Conservation (phyloP, 1,140 invertebrate species). For the Lepidurus couesii region DNA sequence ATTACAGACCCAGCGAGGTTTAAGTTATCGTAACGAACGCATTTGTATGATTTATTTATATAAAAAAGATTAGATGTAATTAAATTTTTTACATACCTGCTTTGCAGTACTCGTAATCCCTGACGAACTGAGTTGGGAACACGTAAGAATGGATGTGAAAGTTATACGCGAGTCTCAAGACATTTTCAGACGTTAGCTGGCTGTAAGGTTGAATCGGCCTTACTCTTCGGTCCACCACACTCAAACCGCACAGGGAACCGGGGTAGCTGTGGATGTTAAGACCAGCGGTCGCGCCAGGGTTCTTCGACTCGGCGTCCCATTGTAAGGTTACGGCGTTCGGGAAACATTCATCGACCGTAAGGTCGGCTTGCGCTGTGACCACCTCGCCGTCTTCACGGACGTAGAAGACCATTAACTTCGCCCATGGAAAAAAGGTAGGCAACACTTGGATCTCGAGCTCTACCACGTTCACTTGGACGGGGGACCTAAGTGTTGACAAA, state of each 20-base stretch:
- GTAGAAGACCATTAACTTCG: constrained; percentile 62
- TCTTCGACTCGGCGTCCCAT: constrained; percentile 47
- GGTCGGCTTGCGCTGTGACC: constrained; percentile 51
- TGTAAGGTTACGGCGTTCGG: constrained; percentile 46
- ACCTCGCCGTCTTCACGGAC: constrained; percentile 65
- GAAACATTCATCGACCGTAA: constrained; percentile 52
- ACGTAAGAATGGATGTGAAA: not conserved
- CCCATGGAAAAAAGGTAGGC: constrained; percentile 39
- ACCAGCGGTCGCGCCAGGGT: constrained; percentile 46
- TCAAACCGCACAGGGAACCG: constrained; percentile 19
- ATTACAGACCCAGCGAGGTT: too few relatives aligned
- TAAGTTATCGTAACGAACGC: too few relatives aligned
- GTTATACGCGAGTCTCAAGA: not conserved
- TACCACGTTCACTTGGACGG: constrained; percentile 36
- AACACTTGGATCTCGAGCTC: constrained; percentile 38
- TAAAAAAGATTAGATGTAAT: not conserved
- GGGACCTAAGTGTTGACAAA: not conserved
- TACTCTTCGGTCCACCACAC: not conserved
- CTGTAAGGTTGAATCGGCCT: not conserved
- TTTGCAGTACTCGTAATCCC: constrained; percentile 14
- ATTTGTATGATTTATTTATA: too few relatives aligned
- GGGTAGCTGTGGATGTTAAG: not conserved
- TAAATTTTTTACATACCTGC: constrained; percentile 28
- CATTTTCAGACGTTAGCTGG: not conserved
- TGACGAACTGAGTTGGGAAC: not conserved